Conservation (phyloP, 2,113 vertebrate genomes). For the Neofelis nebulosa region DNA sequence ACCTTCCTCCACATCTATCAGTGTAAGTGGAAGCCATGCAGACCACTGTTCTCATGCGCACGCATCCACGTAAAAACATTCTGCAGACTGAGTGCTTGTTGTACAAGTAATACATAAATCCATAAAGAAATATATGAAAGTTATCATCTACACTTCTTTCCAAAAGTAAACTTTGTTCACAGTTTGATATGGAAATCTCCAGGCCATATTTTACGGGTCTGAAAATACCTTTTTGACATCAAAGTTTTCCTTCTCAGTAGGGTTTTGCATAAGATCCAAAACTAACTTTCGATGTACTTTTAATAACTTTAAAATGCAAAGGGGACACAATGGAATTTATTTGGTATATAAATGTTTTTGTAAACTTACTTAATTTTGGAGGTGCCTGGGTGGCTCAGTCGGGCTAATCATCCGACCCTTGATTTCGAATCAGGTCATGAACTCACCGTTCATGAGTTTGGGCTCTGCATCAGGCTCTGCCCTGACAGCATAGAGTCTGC, state of each 20-base stretch:
- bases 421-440: too few species aligned
- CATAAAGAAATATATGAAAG: neutral
- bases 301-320: constrained; percentile 29
- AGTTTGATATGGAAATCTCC: neutral
- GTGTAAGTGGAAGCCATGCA: constrained; percentile 86
- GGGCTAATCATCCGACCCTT: too few species aligned
- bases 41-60: neutral
- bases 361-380: too few species aligned
- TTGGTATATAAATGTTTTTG: neutral
- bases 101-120: neutral
- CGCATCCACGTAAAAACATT: neutral
- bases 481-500: too few species aligned
- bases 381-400: too few species aligned
- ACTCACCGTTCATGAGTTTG: too few species aligned
- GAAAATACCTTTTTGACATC: neutral
- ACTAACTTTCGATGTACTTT: neutral
- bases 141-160: neutral
- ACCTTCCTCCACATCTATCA: constrained; percentile 99
- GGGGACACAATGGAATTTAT: neutral
- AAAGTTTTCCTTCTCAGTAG: neutral
- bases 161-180: neutral
- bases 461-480: too few species aligned
- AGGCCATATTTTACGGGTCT: neutral
- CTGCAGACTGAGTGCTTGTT: neutral
- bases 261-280: neutral